These are phyloP conservation scores for Merops nubicus DNA, from an alignment of 2,113 vertebrate species.

Conservation along the genomic window DNA sequence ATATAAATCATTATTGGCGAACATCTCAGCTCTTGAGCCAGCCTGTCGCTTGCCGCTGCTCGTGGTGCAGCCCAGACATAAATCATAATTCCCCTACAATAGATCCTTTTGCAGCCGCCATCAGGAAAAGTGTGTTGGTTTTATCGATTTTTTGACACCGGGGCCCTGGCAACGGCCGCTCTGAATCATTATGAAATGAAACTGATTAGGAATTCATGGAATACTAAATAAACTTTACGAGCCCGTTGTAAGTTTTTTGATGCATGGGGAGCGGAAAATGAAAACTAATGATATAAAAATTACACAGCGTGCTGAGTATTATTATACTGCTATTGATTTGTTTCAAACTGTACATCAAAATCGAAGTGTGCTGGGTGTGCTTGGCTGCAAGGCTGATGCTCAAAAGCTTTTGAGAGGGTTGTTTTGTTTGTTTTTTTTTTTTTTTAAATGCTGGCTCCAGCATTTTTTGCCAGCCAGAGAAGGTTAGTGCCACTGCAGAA, in stretches of 20 bases:
- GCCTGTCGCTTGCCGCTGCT: constrained; percentile 86
- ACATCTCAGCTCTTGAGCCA: constrained; percentile 91
- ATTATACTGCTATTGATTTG: constrained; percentile 98
- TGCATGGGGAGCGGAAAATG: constrained; percentile 88
- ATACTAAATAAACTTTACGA: constrained; percentile 99
- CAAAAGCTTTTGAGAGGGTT: constrained; percentile 24
- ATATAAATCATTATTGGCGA: constrained; percentile 99
- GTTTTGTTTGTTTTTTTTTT: neutral
- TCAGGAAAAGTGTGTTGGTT: constrained; percentile 94
- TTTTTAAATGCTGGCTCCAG: constrained; percentile 33
- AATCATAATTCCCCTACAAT: constrained; percentile 99
- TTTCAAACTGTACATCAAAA: constrained; percentile 96
- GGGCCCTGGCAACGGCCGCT: constrained; percentile 82
- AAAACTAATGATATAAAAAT: constrained; percentile 99
- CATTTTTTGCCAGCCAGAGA: neutral
- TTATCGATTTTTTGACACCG: constrained; percentile 96
- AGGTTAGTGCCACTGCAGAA: neutral
- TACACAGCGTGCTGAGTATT: constrained; percentile 95
- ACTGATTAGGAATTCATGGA: constrained; percentile 99
- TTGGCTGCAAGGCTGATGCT: constrained; percentile 73
- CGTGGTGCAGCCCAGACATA: constrained; percentile 92
- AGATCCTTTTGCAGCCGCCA: constrained; percentile 93
- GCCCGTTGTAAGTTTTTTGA: constrained; percentile 89
- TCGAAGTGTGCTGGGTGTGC: constrained; percentile 78
- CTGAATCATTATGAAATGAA: constrained; percentile 98